Evolutionary conservation across 2,888 invertebrate genomes (phyloP).

Genomic region (Allophyes oxyacanthae): DNA sequence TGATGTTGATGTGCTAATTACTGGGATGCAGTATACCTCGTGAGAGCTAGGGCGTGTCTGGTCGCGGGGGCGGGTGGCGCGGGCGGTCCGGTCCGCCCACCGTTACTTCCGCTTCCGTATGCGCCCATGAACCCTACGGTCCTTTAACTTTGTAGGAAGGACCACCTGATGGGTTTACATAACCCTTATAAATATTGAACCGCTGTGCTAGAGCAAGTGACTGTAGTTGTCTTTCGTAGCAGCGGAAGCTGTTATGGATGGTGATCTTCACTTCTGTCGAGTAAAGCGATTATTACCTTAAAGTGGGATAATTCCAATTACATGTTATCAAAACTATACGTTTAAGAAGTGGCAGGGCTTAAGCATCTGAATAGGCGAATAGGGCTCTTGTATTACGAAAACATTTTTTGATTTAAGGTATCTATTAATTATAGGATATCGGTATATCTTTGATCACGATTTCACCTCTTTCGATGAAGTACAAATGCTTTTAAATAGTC

Average conservation of each 20-base stretch:
- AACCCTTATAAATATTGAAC: not conserved
- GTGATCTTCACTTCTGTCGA: slow-evolving; percentile 2
- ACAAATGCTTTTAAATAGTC: no score
- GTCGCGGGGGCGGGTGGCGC: slow-evolving; percentile 81
- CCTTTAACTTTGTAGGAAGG: slow-evolving; percentile 36
- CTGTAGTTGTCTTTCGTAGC: slow-evolving; percentile 2
- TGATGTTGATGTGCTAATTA: slow-evolving; percentile 73
- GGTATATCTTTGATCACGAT: no score
- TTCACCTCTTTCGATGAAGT: no score
- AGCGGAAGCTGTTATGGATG: slow-evolving; percentile 4
- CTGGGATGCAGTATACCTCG: slow-evolving; percentile 75
- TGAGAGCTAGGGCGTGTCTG: slow-evolving; percentile 85
- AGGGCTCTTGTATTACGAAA: no score
- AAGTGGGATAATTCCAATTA: no score
- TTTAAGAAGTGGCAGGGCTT: no score
- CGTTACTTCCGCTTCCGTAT: slow-evolving; percentile 86
- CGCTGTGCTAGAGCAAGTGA: not conserved
- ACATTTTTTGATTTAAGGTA: no score
- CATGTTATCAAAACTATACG: no score
- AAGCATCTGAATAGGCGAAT: no score
- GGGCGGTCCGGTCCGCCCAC: slow-evolving; percentile 86
- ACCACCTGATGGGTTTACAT: not conserved
- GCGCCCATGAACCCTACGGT: slow-evolving; percentile 59
- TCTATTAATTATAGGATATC: no score
- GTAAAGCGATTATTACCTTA: not conserved